phyloP scores from a whole-genome alignment of 2,113 vertebrate species.

The Egretta garzetta region DNA sequence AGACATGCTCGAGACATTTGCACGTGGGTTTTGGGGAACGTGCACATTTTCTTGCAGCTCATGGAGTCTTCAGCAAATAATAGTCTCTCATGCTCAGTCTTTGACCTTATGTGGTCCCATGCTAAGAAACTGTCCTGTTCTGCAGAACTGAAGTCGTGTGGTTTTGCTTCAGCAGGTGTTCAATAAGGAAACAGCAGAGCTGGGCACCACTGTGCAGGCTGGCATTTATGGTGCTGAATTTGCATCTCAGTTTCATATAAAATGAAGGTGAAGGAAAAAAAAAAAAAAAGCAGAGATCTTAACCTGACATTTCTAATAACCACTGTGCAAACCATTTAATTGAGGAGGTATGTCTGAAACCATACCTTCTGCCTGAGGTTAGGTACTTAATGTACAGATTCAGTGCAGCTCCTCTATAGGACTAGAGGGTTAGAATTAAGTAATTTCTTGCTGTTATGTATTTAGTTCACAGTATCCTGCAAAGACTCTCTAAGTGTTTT shows the following conservation, averaged over 20 bases:
- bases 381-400: not conserved
- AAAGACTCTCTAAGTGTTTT: not conserved
- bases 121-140: not conserved
- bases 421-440: not conserved
- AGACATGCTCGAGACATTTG: not conserved
- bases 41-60: not conserved
- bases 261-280: not conserved
- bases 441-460: rapidly evolving
- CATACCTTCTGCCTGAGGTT: not conserved
- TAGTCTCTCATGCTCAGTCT: not conserved
- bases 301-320: not conserved
- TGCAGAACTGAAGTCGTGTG: not conserved
- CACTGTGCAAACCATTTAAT: not conserved
- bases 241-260: not conserved
- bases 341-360: not conserved
- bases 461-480: not conserved
- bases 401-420: not conserved
- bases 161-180: not conserved
- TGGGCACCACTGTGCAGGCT: not conserved
- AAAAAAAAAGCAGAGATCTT: not conserved
- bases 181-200: not conserved
- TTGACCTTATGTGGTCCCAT: not conserved
- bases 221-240: not conserved
- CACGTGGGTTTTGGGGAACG: not conserved
- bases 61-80: not conserved